Conservation (phyloP, 2,888 invertebrate genomes). For the Sphinx pinastri region DNA sequence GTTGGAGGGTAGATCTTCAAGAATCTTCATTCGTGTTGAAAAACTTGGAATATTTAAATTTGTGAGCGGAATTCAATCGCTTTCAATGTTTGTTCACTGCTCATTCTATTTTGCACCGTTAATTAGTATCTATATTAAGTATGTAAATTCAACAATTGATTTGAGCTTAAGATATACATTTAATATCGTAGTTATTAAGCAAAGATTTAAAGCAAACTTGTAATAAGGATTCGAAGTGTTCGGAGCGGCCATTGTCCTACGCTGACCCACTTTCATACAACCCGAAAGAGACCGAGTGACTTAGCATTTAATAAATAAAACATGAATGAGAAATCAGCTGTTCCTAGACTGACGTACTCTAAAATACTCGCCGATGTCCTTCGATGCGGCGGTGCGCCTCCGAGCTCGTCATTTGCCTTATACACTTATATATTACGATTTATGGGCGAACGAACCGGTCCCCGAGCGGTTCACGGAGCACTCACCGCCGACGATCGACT, state of each 20-base stretch:
- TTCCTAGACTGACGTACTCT: constrained; percentile 38
- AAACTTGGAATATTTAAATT: too few relatives aligned
- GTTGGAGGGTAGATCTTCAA: too few relatives aligned
- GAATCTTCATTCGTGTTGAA: too few relatives aligned
- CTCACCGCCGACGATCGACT: constrained; percentile 70
- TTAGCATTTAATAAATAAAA: constrained; percentile 45
- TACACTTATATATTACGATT: constrained; percentile 60
- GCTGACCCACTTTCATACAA: constrained; percentile 23
- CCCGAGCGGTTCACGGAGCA: constrained; percentile 64
- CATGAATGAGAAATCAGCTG: constrained; percentile 54
- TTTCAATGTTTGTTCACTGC: too few relatives aligned
- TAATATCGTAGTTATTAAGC: not conserved
- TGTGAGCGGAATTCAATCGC: too few relatives aligned
- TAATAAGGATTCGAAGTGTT: not conserved
- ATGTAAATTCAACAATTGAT: too few relatives aligned
- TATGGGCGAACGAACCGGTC: constrained; percentile 79
- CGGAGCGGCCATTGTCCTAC: constrained; percentile 11
- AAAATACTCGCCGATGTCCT: constrained; percentile 48
- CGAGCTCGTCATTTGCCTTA: constrained; percentile 40
- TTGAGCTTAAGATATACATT: not conserved
- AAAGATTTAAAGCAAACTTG: not conserved
- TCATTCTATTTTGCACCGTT: too few relatives aligned
- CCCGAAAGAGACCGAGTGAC: constrained; percentile 38
- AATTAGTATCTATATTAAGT: too few relatives aligned
- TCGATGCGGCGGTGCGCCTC: constrained; percentile 59